These are phyloP conservation scores for Apostichopus californicus DNA, from an alignment of 35 echinoderm and acorn worm species.

Conservation along the genomic window DNA sequence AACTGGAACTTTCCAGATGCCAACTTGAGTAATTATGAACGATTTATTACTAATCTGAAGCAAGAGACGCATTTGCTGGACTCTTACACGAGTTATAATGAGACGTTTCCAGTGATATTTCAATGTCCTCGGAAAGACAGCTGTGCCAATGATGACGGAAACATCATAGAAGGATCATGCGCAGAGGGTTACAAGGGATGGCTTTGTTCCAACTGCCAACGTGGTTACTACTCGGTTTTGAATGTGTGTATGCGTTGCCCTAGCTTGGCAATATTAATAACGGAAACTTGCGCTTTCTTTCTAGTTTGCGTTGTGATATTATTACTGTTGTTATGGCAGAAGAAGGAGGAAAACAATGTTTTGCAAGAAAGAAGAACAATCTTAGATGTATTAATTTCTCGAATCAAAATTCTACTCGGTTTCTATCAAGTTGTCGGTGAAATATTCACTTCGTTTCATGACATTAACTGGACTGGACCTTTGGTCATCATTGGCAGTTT, in stretches of 20 bases:
- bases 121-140: conserved; percentile 1
- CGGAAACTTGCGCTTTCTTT: not conserved
- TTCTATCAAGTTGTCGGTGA: conserved; percentile 54
- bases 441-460: conserved; percentile 24
- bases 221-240: conserved; percentile 24
- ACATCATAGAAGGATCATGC: conserved; percentile 7
- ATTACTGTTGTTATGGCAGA: not conserved
- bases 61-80: not conserved
- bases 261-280: not conserved
- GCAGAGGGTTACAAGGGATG: conserved; percentile 25
- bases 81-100: not conserved
- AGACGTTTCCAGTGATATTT: not conserved
- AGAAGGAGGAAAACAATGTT: not conserved
- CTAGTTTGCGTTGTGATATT: not conserved
- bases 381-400: conserved; percentile 18
- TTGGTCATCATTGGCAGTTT: not conserved
- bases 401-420: conserved; percentile 48
- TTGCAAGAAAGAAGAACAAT: not conserved
- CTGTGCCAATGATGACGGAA: not conserved
- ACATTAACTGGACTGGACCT: conserved; percentile 8
- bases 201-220: conserved; percentile 25
- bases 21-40: conserved; percentile 9
- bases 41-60: conserved; percentile 36
- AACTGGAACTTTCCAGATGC: conserved; percentile 30
- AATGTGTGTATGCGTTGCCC: conserved; percentile 11